A percentile compares a stretch with the other conserved stretches of the same genome.
These are phyloP conservation scores for Arctocebus calabarensis DNA, from an alignment of 2,797 vertebrate genomes.

Conservation along the genomic window DNA sequence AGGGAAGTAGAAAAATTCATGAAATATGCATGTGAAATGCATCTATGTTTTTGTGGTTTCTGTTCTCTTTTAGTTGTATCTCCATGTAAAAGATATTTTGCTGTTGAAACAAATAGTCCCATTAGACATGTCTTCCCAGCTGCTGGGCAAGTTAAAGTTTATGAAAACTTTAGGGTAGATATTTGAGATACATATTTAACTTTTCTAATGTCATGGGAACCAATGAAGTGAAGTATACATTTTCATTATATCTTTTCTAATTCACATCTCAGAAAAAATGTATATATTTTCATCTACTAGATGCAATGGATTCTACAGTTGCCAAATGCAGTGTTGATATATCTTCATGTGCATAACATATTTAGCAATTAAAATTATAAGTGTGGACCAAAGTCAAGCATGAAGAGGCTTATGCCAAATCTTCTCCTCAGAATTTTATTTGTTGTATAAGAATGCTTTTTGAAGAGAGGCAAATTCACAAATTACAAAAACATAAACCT, in stretches of 20 bases:
- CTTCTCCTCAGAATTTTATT: neutral
- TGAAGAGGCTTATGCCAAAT: neutral
- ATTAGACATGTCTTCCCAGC: neutral
- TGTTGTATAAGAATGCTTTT: neutral
- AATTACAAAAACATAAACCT: neutral
- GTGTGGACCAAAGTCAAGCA: neutral
- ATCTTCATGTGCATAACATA: neutral
- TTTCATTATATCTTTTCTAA: slow-evolving; percentile 49
- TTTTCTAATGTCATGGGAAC: neutral
- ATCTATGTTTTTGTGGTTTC: slow-evolving; percentile 71
- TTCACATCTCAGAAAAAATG: slow-evolving; percentile 31
- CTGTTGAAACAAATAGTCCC: slow-evolving; percentile 40
- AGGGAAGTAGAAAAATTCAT: slow-evolving; percentile 75
- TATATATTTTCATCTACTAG: neutral
- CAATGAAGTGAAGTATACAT: neutral
- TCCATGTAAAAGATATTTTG: slow-evolving; percentile 1
- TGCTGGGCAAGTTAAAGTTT: slow-evolving; percentile 11
- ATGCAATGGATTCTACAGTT: neutral
- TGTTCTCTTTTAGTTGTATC: slow-evolving; percentile 71
- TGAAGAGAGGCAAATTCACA: neutral
- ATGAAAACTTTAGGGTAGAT: slow-evolving; percentile 56
- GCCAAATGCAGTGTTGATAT: neutral
- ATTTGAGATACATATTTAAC: slow-evolving; percentile 37
- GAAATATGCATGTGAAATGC: slow-evolving; percentile 72
- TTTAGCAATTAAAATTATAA: slow-evolving; percentile 35